phyloP scores from a whole-genome alignment of 2,888 invertebrate species.

The Xestia c-nigrum region DNA sequence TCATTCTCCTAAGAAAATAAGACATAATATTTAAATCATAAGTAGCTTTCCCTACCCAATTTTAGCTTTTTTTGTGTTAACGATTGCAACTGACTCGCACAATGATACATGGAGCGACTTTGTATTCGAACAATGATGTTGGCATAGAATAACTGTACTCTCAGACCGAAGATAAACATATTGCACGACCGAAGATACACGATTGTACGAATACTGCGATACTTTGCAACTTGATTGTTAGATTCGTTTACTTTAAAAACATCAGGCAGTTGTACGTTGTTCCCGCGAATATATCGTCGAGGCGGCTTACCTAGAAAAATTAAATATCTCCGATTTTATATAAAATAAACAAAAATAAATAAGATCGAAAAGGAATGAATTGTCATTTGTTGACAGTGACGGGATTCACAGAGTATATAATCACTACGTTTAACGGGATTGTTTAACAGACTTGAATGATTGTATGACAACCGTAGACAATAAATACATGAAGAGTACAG shows the following conservation, averaged over 20 bases:
- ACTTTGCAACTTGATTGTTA: not conserved
- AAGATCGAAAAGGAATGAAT: constrained; percentile 6
- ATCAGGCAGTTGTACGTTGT: not conserved
- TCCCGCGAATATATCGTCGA: not conserved
- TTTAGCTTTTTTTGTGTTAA: not conserved
- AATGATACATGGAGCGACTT: not conserved
- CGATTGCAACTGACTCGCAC: not conserved
- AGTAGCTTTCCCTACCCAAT: not conserved
- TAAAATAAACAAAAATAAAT: constrained; percentile 10
- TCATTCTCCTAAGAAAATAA: constrained; percentile 3
- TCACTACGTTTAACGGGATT: not conserved
- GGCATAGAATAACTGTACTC: not conserved
- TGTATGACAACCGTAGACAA: too few species aligned
- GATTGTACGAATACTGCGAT: too few species aligned
- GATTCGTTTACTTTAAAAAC: not conserved
- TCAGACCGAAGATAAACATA: not conserved
- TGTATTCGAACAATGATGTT: not conserved
- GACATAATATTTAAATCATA: not conserved
- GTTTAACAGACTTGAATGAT: not conserved
- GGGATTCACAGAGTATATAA: too few species aligned
- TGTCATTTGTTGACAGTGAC: constrained; percentile 35
- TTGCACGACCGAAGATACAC: too few species aligned
- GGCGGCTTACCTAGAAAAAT: constrained; percentile 7
- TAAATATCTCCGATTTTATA: not conserved
- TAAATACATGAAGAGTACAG: too few species aligned